Conservation (phyloP, 2,113 vertebrate genomes). For the Bucco capensis region DNA sequence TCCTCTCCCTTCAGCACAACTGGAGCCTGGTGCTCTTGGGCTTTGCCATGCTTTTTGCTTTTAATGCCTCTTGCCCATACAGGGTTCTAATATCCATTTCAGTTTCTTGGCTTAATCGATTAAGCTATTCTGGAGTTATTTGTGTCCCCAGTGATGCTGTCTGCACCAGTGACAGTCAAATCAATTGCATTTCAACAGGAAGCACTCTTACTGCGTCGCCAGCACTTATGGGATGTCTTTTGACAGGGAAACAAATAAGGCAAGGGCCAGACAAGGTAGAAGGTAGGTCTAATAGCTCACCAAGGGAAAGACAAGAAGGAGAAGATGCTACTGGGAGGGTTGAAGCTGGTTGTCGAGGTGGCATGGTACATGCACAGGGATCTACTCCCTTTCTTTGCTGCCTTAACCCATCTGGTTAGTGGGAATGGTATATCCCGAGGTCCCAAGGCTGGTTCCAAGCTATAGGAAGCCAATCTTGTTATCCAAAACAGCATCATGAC, state of each 20-base stretch:
- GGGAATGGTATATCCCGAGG: background rate
- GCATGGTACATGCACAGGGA: background rate
- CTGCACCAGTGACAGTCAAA: background rate
- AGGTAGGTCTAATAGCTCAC: background rate
- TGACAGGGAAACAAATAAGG: background rate
- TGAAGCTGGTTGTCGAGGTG: background rate
- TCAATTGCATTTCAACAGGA: slow-evolving; percentile 5
- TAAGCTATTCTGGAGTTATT: slow-evolving; percentile 7
- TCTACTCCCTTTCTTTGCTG: background rate
- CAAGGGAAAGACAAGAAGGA: background rate
- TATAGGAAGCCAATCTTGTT: background rate
- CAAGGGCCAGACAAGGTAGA: background rate
- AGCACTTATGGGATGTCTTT: background rate
- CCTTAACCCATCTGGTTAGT: background rate
- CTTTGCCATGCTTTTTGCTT: background rate
- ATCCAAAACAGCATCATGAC: background rate
- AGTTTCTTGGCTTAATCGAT: slow-evolving; percentile 12
- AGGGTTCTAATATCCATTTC: background rate
- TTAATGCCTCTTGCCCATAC: background rate
- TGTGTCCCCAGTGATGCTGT: background rate
- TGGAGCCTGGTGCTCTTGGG: background rate
- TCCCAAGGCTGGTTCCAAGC: background rate
- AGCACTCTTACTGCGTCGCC: background rate
- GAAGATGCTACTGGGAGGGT: background rate
- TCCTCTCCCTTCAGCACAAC: background rate